phyloP scores from a whole-genome alignment of 2,113 vertebrate genomes.

The Bungarus multicinctus region DNA sequence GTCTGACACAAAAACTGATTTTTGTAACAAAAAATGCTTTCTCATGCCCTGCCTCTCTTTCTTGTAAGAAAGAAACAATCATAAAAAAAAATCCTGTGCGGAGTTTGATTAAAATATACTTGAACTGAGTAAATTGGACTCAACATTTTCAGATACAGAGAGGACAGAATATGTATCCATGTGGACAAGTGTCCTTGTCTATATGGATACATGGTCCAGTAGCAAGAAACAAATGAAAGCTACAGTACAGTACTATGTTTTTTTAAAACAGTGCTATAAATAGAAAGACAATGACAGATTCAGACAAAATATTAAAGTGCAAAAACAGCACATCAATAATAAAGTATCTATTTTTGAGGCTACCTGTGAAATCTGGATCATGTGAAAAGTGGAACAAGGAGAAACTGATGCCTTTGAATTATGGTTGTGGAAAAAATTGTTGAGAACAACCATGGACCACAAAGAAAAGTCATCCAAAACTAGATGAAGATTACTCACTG shows the following conservation, averaged over 20 bases:
- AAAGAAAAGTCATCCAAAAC: background rate
- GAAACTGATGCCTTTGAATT: background rate
- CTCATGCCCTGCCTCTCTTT: background rate
- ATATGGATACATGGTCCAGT: background rate
- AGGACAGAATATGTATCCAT: background rate
- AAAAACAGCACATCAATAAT: background rate
- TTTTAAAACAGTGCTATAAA: background rate
- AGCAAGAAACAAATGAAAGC: background rate
- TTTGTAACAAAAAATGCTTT: background rate
- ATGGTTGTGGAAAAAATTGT: background rate
- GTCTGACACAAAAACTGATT: background rate
- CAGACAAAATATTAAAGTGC: background rate
- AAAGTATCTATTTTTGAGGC: background rate
- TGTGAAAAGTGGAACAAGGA: background rate
- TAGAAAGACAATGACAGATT: background rate
- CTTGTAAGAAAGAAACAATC: background rate
- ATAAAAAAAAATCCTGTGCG: background rate
- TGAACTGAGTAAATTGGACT: background rate
- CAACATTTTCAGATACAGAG: background rate
- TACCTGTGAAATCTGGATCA: background rate
- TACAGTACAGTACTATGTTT: background rate
- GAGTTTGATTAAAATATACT: background rate
- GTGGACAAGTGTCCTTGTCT: background rate
- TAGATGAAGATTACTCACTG: background rate
- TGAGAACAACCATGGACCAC: background rate